Base-by-base conservation (phyloP, 2,797 vertebrate genomes). In the Neoniphon sammara region DNA sequence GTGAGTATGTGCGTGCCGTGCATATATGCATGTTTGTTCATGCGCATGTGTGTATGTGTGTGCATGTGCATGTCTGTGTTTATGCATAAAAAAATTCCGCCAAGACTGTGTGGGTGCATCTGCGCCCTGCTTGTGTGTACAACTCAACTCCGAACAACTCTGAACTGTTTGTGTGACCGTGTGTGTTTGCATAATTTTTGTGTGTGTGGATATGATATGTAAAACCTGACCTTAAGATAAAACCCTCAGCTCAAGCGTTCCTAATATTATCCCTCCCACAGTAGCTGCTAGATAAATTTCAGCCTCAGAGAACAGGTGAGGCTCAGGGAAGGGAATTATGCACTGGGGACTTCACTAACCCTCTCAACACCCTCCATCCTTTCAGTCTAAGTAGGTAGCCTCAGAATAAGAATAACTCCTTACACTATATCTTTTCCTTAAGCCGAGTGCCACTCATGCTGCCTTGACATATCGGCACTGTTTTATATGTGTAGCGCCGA, bases 211-310 rank as follows among this genome's bases (percentile, higher is more conserved):
- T 84, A 75, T 74, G 79, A 90, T 91, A 93, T 93, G 90, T 89
- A 90, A 94, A 93, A 91, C 78, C 84, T 92, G 91, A 93, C 93
- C 92, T 94, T 93, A 82, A 87, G 87, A 92, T 84, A 86, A 91
- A 88, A 91, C 84, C 82, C 60, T 65, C 55, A 64, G 82, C 84
- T 90, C 79, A 84, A 85, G 62, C 84, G 23, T 81, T 82, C 77
- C 73, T 89, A 88, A 92, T 93, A 91, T 91, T 87, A 92, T 81
- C 83, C 83, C 69, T 65, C 61, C 54, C 25, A 7, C 65, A 66
- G 81, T 55, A 36, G 60, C 85, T 75, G 61, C 76, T 78, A 83
- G 88, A 91, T 93, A 86, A 85, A 85, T 87, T 89, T 83, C 82
- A 86, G 70, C 86, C 87, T 88, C 80, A 72, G 86, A 90, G 84